Conservation (phyloP, 2,888 invertebrate genomes). For the Agonopterix subpropinquella region DNA sequence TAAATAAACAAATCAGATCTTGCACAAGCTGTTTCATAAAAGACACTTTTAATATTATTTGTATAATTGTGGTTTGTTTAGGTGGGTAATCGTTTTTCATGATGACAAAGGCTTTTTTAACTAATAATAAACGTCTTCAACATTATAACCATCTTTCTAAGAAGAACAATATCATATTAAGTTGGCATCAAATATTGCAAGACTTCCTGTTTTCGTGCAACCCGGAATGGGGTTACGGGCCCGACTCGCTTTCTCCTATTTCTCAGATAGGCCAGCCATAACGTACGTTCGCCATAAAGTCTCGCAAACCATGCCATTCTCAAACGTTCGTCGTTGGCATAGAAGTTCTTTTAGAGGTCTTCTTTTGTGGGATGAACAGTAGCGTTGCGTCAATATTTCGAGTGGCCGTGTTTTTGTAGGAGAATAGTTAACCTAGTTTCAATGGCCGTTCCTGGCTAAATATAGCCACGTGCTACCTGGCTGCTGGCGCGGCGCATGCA, state of each 20-base stretch:
- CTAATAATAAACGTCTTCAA: too few species aligned
- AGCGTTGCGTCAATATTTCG: conserved; percentile 51
- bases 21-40: too few species aligned
- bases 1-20: too few species aligned
- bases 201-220: conserved; percentile 41
- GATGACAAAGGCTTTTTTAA: too few species aligned
- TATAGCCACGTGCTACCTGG: conserved; percentile 51
- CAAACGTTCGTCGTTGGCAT: too few species aligned
- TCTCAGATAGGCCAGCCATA: conserved; percentile 32
- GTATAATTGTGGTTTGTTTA: too few species aligned
- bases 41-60: too few species aligned
- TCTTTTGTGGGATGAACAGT: too few species aligned
- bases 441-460: conserved; percentile 24
- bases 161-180: neutral
- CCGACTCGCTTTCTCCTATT: conserved; percentile 45
- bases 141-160: too few species aligned
- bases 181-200: neutral
- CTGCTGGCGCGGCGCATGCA: conserved; percentile 32
- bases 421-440: conserved; percentile 70
- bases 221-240: conserved; percentile 48
- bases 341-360: too few species aligned
- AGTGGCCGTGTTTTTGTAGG: conserved; percentile 55
- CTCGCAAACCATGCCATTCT: too few species aligned
- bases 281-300: conserved; percentile 16
- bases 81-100: too few species aligned